Conservation (phyloP, 2,797 vertebrate species). For the Microchirus variegatus region DNA sequence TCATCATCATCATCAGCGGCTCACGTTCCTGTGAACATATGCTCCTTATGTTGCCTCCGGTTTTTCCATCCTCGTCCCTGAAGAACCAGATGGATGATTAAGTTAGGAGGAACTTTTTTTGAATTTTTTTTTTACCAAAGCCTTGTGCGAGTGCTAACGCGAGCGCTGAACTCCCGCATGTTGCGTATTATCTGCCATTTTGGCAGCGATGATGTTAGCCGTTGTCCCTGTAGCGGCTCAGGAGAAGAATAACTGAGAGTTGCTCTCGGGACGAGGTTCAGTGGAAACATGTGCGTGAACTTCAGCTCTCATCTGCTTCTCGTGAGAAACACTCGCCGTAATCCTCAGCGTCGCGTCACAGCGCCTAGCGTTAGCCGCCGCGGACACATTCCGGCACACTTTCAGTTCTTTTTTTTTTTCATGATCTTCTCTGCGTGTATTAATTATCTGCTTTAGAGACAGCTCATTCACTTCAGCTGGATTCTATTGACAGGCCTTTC, state of each 20-base stretch:
- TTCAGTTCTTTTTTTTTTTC: constrained; percentile 34
- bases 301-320: constrained; percentile 57
- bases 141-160: constrained; percentile 75
- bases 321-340: constrained; percentile 33
- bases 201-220: constrained; percentile 75
- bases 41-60: constrained; percentile 53
- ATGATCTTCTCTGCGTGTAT: constrained; percentile 55
- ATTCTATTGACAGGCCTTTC: constrained; percentile 76
- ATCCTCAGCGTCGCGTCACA: constrained; percentile 26
- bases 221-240: constrained; percentile 73
- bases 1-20: constrained; percentile 13
- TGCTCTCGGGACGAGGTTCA: constrained; percentile 71
- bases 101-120: constrained; percentile 73
- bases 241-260: constrained; percentile 78
- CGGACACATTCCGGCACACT: constrained; percentile 21
- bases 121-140: constrained; percentile 70
- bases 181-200: constrained; percentile 83
- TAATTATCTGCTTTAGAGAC: constrained; percentile 76
- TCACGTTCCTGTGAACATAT: constrained; percentile 43
- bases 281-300: constrained; percentile 49
- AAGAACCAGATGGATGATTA: constrained; percentile 80
- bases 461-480: constrained; percentile 74
- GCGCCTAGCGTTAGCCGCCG: constrained; percentile 7
- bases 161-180: constrained; percentile 76
- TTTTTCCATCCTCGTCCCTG: constrained; percentile 69